Base-by-base conservation (phyloP, 1,140 invertebrate genomes). In the Lasaia peninsularis region DNA sequence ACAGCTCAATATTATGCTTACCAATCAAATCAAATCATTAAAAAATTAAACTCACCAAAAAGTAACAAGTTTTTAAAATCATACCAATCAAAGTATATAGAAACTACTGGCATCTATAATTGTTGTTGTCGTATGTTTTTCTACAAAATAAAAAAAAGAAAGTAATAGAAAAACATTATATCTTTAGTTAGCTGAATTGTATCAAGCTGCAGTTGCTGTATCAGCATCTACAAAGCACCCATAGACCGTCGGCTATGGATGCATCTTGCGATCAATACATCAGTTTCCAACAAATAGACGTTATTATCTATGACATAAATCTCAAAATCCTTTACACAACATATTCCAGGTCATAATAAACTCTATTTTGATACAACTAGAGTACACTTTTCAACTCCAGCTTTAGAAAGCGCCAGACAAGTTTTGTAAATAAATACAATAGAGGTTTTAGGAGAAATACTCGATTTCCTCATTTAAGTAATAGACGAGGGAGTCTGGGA, bases 181-280 rank as follows among this genome's bases (percentile, higher is more conserved):
- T 28, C 24, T 6, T 28, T 4, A 28, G 5, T 28, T 28, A 28
- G 5, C 24, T 7, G 21, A 48, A 48, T 48, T 11, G 21, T 48
- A 48, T 20, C 20, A 21, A 24, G 21, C 18, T 48, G 44, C 44
- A 48, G 5, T 48, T 48, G 44, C 44, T 48, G 44, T 48, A 6
- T 48, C 44, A 48, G 44, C 44, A 48, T 48, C 18, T 48, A 48
- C 44, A 21, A 48, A 20, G 44, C 44, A 21, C 16, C 18, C 44
- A 5, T 48, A 48, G 44, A 48, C 37, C 20, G 44, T 21, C 16
- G 37, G 20, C 44, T 48, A 48, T 20, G 44, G 44, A 18, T 28
- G 18, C 52, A 55, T 40, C n/a, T 40, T 12, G 8, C 34, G 52
- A 55, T 55, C 52, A 55, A 55, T 55, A 55, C 35, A 14, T 9